These are phyloP conservation scores for Psilopogon haemacephalus DNA, from an alignment of 2,113 vertebrate species.

Conservation along the genomic window DNA sequence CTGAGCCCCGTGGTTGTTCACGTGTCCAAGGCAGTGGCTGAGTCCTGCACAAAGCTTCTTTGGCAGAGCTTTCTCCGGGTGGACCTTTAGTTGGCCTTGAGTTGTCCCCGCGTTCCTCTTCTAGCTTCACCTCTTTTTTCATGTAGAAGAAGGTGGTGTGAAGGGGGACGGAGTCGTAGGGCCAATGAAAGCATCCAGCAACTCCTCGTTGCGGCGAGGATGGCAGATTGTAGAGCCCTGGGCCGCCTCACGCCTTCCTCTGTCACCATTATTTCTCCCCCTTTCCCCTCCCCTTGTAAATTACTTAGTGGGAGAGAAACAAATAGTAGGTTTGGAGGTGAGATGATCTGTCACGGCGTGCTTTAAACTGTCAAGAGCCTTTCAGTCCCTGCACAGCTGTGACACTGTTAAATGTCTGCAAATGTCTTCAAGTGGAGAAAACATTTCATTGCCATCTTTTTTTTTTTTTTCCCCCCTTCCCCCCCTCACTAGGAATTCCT, in stretches of 20 bases:
- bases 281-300: background rate
- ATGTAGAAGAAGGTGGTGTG: background rate
- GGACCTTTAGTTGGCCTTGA: background rate
- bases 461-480: too few relatives aligned
- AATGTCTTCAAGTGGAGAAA: conserved; percentile 50
- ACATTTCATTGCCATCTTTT: conserved; percentile 46
- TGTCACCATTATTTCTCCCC: background rate
- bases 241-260: background rate
- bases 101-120: background rate
- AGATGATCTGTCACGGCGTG: background rate
- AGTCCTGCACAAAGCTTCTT: background rate
- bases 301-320: conserved; percentile 4
- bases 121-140: background rate
- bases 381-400: conserved; percentile 15
- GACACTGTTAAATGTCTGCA: conserved; percentile 23
- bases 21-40: accelerated
- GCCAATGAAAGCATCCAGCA: background rate
- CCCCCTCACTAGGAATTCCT: conserved; percentile 57
- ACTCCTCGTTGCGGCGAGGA: background rate
- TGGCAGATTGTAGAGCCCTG: background rate
- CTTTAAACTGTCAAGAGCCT: conserved; percentile 22
- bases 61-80: background rate
- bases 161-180: background rate
- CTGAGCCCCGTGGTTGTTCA: background rate
- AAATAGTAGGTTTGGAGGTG: background rate